These are phyloP conservation scores for Rhynchomys soricoides DNA, from an alignment of 2,113 vertebrate species.

Conservation along the genomic window DNA sequence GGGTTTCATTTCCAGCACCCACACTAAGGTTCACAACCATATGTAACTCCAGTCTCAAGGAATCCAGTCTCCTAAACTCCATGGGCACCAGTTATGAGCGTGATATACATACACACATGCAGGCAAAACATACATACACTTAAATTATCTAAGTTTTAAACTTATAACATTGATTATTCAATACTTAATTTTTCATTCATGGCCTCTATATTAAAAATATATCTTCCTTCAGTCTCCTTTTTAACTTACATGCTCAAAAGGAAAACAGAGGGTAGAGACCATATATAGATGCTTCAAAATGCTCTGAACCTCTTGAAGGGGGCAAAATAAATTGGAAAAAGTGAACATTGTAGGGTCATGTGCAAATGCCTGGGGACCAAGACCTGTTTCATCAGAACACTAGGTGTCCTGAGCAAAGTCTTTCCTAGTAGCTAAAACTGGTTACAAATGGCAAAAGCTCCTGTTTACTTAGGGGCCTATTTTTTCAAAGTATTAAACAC, in stretches of 20 bases:
- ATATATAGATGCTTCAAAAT: background rate
- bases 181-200: background rate
- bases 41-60: background rate
- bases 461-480: background rate
- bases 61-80: too few relatives aligned
- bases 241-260: background rate
- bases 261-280: background rate
- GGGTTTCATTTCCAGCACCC: background rate
- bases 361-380: background rate
- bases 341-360: background rate
- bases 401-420: background rate
- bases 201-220: background rate
- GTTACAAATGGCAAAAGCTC: background rate
- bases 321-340: background rate
- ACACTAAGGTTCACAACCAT: background rate
- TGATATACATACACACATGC: background rate
- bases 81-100: background rate
- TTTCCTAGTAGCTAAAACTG: background rate
- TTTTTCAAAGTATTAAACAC: conserved; percentile 23
- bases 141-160: background rate
- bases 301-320: background rate
- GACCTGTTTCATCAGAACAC: background rate
- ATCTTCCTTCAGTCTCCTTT: background rate
- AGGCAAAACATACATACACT: background rate
- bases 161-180: background rate